Base-by-base conservation (phyloP, 2,888 invertebrate species). In the Drosophila trichaetosa region DNA sequence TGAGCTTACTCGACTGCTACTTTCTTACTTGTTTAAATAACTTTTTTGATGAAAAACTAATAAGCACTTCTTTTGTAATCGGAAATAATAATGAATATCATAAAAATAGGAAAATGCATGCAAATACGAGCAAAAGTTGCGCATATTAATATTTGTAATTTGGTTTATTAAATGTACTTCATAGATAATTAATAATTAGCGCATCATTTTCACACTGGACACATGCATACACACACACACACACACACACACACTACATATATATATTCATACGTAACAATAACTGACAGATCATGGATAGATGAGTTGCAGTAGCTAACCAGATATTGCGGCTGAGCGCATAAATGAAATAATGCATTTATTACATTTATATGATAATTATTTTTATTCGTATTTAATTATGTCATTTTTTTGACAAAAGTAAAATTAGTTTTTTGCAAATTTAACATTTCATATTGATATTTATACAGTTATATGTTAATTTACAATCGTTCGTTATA, bases 151-250 rank as follows among this genome's bases (percentile, higher is more conserved):
- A 67, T 78, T 69, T 63, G 73, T 58, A 84, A 85, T 68, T 84
- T 69, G 72, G 83, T 80, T 87, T 80, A 87, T 84, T 87, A 87
- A 87, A 84, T 74, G 68, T 67, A 51, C 78, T 79, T 85, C 71
- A 84, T 87, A 79, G 80, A 89, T 83, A 86, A 87, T 86, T 86
- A 89, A 89, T 76, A 87, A 87, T 74, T 80, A 69, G 80, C 69
- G 80, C 80, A 89, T 87, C 79, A 75, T 75, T 76, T 80, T 71
- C 80, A 75, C 49, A 62, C 58, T 58, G 40, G 49, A 57, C 49
- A 54, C 38, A 68, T 34, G n/a, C 33, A 64, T n/a, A 18, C n/a
- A 36, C 16, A 27, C 38, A 2, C 4, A n/a, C 18, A n/a, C n/a
- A n/a, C n/a, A n/a, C n/a, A n/a, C n/a, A 59, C 11, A 2, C 31